phyloP scores from a whole-genome alignment of 2,797 vertebrate genomes.

The Peromyscus aztecus region DNA sequence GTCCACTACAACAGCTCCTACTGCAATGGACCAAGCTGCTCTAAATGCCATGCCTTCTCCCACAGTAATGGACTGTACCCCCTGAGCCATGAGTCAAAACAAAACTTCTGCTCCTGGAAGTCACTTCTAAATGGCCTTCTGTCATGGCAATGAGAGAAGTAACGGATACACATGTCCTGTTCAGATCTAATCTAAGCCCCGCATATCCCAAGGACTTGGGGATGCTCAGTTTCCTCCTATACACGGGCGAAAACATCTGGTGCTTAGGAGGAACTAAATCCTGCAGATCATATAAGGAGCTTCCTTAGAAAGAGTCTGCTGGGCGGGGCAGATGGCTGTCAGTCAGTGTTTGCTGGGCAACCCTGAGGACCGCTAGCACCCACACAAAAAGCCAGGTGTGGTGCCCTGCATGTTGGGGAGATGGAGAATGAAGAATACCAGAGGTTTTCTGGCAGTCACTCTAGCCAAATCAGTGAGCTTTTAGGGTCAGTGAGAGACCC shows the following conservation, averaged over 20 bases:
- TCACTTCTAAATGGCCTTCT: not conserved
- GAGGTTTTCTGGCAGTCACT: not conserved
- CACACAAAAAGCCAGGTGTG: not conserved
- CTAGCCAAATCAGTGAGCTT: not conserved
- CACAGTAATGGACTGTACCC: not conserved
- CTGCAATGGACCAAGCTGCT: not conserved
- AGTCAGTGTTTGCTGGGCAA: not conserved
- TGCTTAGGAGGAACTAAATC: not conserved
- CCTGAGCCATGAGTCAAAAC: not conserved
- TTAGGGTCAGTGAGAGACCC: not conserved
- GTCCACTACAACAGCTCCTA: not conserved
- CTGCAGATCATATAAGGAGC: rapidly evolving
- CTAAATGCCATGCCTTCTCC: not conserved
- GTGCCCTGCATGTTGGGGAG: not conserved
- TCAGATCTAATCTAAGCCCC: not conserved
- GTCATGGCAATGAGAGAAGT: not conserved
- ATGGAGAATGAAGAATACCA: not conserved
- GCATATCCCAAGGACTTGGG: too few species aligned
- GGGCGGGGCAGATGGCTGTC: not conserved
- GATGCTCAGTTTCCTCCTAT: not conserved
- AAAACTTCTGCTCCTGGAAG: not conserved
- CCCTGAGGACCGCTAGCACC: too few species aligned
- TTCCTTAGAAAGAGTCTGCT: not conserved
- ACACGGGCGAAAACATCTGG: too few species aligned
- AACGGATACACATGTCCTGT: not conserved